Evolutionary conservation across 2,113 vertebrate species (phyloP), one percentile per base, ranked within the genome.

Genomic region (Helogale parvula): DNA sequence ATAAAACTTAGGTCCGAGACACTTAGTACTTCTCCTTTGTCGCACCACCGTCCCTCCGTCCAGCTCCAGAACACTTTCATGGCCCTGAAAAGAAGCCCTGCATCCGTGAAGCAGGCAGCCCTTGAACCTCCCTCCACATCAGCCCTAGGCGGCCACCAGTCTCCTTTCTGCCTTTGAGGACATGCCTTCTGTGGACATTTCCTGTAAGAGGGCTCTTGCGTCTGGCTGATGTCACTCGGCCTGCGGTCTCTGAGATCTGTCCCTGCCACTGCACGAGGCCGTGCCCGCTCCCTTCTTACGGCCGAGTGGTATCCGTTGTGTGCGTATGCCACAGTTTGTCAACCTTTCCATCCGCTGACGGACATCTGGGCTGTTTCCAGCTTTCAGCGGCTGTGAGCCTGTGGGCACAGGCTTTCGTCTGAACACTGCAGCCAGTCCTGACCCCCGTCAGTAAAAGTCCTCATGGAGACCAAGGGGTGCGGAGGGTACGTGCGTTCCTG

Each of bases 31-130:
- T 31, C 13, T 27, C 9, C 33, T 5, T 0, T 10, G 23, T 0
- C 1, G 3, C 50, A 10, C 15, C 10, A 0, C 9, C 7, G 1
- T 29, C 27, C 12, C 7, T 63, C n/a, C 33, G 2, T 7, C 60
- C n/a, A 7, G 54, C 35, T 54, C 50, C 17, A 19, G 88, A 35
- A 77, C 54, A 38, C 33, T 38, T 15, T 6, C 2, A 4, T 14
- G 2, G 1, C 13, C 13, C 47, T n/a, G 0, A 17, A 19, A 9
- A 14, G 84, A 60, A 84, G 25, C 29, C 38, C 33, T 17, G 1
- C 2, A 3, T 25, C 54, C n/a, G 5, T 16, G 0, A 0, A 66
- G 66, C 68, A 33, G 33, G 4, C 9, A 0, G 29, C 21, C 38
- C 50, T 54, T 21, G n/a, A 17, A 17, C 12, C 1, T 23, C 35